A percentile compares a stretch with the other conserved stretches of the same genome.
Evolutionary conservation across 2,113 vertebrate species (phyloP).

Genomic region (Python bivittatus): DNA sequence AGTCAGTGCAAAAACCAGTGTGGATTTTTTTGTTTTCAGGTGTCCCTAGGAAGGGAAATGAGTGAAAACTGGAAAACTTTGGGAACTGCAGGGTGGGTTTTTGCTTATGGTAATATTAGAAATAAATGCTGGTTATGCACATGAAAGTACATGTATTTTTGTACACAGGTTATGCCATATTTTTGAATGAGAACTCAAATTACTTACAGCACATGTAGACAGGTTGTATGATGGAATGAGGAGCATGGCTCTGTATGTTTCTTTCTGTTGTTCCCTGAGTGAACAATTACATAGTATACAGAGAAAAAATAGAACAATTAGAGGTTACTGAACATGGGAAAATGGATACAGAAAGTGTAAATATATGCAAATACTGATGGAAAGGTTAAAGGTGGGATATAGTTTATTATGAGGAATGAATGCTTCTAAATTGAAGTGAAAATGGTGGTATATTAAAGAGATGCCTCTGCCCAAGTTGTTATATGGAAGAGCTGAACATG

Average conservation of each 20-base stretch:
- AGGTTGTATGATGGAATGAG: not conserved
- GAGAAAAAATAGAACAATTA: not conserved
- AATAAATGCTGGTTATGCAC: not conserved
- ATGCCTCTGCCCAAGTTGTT: not conserved
- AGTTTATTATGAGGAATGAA: not conserved
- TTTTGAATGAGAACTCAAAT: not conserved
- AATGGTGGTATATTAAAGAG: not conserved
- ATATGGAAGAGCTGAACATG: not conserved
- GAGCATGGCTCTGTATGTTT: not conserved
- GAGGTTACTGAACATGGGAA: not conserved
- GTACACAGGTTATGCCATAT: not conserved
- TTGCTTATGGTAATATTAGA: not conserved
- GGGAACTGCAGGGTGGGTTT: not conserved
- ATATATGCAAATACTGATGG: not conserved
- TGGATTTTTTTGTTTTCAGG: not conserved
- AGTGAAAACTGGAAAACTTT: not conserved
- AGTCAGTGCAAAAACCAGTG: not conserved
- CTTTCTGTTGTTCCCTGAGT: not conserved
- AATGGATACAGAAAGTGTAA: not conserved
- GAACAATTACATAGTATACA: not conserved
- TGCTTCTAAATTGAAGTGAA: not conserved
- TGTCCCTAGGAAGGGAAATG: not conserved
- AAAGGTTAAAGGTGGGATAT: not conserved
- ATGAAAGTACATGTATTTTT: not conserved
- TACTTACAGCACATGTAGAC: not conserved